Base-by-base conservation (phyloP, 2,797 vertebrate species). In the Arnoldichthys spilopterus region DNA sequence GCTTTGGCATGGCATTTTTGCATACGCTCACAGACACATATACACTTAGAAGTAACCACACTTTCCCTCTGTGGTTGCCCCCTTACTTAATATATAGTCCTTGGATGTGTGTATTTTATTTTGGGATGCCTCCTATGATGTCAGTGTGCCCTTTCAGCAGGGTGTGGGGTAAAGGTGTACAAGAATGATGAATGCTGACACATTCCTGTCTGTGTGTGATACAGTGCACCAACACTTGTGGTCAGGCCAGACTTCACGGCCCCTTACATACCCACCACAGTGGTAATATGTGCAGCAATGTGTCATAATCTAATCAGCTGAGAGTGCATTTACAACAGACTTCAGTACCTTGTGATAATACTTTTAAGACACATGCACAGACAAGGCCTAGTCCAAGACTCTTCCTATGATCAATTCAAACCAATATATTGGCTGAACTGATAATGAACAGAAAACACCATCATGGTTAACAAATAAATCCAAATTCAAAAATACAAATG, bases 111-210 rank as follows among this genome's bases (percentile, higher is more conserved):
- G 28, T 72, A 22, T 70, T 85, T 91, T 83, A 22, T 73, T 85
- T 91, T 83, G 69, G 87, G 85, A 83, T 86, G 85, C 86, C 75
- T 67, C 67, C 70, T 74, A 75, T 64, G 51, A 68, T 67, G 64
- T 77, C 70, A 61, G 40, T 49, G 68, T 76, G 61, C 56, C 63
- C 58, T 82, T 70, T 40, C 40, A 59, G 78, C 70, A 61, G 53
- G 72, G 53, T 56, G n/a, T 32, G 13, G 24, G 56, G 58, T 15
- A 59, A 58, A 78, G 76, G 58, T 64, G 63, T 43, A 40, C 64
- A 56, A 30, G 70, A 79, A 74, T 76, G 76, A 76, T 63, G 62
- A 74, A 84, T 77, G 76, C 26, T 56, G 74, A 78, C 79, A 53
- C 51, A 56, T 74, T 70, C 47, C 51, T 26, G 71, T 72, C 45